Base-by-base conservation (phyloP, 2,888 invertebrate genomes). In the Clostera curtula region DNA sequence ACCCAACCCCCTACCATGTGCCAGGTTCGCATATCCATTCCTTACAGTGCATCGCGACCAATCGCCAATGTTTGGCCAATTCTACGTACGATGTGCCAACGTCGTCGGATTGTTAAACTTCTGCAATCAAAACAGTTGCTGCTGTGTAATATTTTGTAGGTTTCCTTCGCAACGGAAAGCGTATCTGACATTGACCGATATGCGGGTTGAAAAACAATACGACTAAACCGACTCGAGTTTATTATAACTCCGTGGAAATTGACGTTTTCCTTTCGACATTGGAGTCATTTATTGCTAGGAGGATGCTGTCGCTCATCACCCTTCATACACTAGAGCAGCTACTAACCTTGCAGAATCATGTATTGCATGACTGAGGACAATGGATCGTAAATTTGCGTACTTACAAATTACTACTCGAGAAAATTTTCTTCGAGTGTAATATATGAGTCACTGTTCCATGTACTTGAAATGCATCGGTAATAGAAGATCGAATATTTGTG, bases 1-100 rank as follows among this genome's bases (percentile, higher is more conserved):
- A 89, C 76, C 90, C 90, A 54, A 90, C 90, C 66, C 93, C 92
- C 60, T 93, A 93, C 84, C 88, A 92, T 72, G 87, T 92, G 75
- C 93, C 93, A 93, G 93, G 93, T 93, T 89, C 65, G 74, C 35
- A 31, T 16, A 8, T 27, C 24, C 30, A 35, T 39, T 43, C 38
- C 15, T 23, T 23, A 10, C 23, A 10, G 23, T 31, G 34, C 36
- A 37, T 30, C 27, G 20, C 19, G 14, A 12, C 5, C 9, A 2
- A 5, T 13, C 10, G 12, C 21, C 4, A 5, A 5, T 19, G 9
- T 9, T n/a, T n/a, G n/a, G n/a, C n/a, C n/a, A n/a, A n/a, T n/a
- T n/a, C n/a, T n/a, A n/a, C n/a, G n/a, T n/a, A n/a, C n/a, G n/a
- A n/a, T n/a, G n/a, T n/a, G n/a, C n/a, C n/a, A n/a, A n/a, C n/a